Evolutionary conservation across 2,797 vertebrate genomes (phyloP).

Genomic region (Sphaeramia orbicularis): DNA sequence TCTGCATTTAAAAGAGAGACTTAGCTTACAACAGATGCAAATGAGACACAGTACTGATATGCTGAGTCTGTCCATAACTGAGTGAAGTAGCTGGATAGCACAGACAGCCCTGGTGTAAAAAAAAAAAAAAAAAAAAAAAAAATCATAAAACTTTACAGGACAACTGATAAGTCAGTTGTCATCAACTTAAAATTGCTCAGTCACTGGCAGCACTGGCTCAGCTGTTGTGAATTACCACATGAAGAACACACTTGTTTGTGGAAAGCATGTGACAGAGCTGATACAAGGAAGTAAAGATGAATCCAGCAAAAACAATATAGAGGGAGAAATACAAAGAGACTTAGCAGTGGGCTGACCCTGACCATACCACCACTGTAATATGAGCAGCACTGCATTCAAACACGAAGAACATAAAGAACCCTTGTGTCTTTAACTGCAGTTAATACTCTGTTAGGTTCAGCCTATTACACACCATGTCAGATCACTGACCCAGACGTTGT

Average conservation of each 20-base stretch:
- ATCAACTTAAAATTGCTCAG: conserved; percentile 26
- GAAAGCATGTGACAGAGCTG: conserved; percentile 56
- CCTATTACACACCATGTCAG: conserved; percentile 13
- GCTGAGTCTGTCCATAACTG: too few species aligned
- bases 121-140: too few species aligned
- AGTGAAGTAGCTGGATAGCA: too few species aligned
- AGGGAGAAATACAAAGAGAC: not conserved
- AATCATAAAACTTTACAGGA: too few species aligned
- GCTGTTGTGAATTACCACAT: conserved; percentile 45
- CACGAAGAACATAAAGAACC: conserved; percentile 14
- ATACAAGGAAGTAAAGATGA: conserved; percentile 34
- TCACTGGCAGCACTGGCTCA: conserved; percentile 16
- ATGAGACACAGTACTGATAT: too few species aligned
- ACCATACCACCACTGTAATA: not conserved
- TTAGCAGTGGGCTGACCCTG: not conserved
- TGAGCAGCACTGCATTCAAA: conserved; percentile 2
- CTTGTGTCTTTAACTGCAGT: conserved; percentile 11
- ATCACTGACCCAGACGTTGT: conserved; percentile 32
- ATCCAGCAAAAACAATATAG: not conserved
- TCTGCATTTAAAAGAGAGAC: too few species aligned
- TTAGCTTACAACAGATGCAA: too few species aligned
- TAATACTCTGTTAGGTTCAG: conserved; percentile 1
- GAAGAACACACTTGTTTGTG: conserved; percentile 23
- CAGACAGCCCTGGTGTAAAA: too few species aligned
- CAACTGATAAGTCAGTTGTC: too few species aligned